Base-by-base conservation (phyloP, 2,797 vertebrate genomes). In the Lemur catta region DNA sequence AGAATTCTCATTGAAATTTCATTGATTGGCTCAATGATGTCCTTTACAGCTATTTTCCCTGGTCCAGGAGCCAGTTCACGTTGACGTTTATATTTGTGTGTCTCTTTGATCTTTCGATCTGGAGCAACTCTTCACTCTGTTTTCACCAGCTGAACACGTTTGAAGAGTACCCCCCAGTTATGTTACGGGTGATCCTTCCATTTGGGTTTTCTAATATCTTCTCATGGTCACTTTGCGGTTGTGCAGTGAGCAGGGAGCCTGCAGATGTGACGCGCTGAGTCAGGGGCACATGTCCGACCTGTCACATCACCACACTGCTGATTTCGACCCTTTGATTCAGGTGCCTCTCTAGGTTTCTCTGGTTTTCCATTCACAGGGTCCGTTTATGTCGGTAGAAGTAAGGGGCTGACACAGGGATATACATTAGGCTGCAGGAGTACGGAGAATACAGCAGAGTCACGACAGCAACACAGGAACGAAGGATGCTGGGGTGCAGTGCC, bases 251-350 rank as follows among this genome's bases (percentile, higher is more conserved):
- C 81, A 18, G 18, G 28, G 52, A 24, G 9, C 17, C 61, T n/a
- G 61, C 61, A 65, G 14, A 7, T 14, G 15, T n/a, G 63, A n/a
- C 7, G 17, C 15, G 13, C n/a, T n/a, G 63, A n/a, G 63, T 65
- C 24, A 20, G 24, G 55, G 24, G 55, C 24, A 57, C 2, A 20
- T n/a, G 33, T n/a, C 7, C 6, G 0, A n/a, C 63, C 63, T 65
- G 33, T 18, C 30, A 26, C 11, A 2, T 10, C 3, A 0, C 30
- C 2, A 50, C 6, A 10, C 12, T 14, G 7, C 5, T 26, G 20
- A 1, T 11, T 8, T 26, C 38, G 1, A 1, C 14, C 89, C 76
- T 46, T 17, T 30, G 38, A 22, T 7, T 57, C 38, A 28, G 11
- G 76, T 4, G 38, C 35, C 41, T 7, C 17, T 20, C 11, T 2